phyloP scores from a whole-genome alignment of 2,113 vertebrate genomes.

The Pterocles gutturalis region DNA sequence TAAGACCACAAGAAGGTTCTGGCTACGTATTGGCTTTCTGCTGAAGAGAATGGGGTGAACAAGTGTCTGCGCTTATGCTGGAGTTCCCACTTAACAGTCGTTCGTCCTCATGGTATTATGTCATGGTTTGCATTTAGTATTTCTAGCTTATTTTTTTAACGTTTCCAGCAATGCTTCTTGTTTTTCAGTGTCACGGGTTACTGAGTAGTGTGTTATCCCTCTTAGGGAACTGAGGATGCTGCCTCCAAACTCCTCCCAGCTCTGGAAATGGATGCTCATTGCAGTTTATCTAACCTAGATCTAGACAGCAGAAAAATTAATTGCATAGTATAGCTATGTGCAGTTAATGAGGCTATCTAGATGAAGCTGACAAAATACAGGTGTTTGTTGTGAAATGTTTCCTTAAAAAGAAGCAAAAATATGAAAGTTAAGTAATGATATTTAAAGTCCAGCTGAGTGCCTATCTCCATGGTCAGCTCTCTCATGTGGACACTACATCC shows the following conservation, averaged over 20 bases:
- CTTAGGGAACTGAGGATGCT: background rate
- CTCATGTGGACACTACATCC: background rate
- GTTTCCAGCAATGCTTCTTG: background rate
- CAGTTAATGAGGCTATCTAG: background rate
- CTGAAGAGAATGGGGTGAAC: background rate
- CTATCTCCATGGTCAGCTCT: background rate
- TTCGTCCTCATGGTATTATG: background rate
- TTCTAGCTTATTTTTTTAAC: background rate
- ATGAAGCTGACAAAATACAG: constrained; percentile 7
- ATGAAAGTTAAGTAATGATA: background rate
- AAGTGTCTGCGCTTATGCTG: background rate
- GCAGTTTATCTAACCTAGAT: constrained; percentile 25
- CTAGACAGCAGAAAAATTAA: constrained; percentile 18
- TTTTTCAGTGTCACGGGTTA: background rate
- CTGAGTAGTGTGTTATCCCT: background rate
- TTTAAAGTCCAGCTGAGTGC: background rate
- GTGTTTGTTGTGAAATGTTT: background rate
- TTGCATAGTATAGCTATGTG: background rate
- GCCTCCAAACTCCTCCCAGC: background rate
- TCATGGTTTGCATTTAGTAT: background rate
- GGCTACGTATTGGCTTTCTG: background rate
- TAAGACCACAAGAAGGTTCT: background rate
- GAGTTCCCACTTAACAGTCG: background rate
- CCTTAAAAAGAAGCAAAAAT: background rate
- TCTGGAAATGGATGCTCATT: background rate